Conservation (phyloP, 2,888 invertebrate genomes). For the Abrostola triplasia region DNA sequence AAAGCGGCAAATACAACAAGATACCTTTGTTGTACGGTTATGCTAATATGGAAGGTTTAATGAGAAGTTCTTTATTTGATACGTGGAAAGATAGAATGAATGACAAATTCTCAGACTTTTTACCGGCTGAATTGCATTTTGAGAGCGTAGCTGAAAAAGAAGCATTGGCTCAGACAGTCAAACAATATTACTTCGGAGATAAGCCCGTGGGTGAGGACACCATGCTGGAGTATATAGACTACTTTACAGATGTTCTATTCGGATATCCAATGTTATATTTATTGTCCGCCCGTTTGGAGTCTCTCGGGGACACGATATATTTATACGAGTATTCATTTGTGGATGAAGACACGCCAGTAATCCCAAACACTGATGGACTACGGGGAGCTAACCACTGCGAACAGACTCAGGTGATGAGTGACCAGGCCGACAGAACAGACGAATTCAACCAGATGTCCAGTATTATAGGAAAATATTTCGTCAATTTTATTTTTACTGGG, state of each 20-base stretch:
- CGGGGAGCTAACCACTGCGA: conserved; percentile 62
- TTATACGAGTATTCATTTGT: conserved; percentile 67
- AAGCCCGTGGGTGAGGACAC: conserved; percentile 42
- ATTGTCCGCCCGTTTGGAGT: conserved; percentile 51
- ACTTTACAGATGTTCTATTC: conserved; percentile 72
- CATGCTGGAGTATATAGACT: conserved; percentile 52
- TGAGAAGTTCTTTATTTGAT: conserved; percentile 46
- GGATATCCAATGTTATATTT: conserved; percentile 61
- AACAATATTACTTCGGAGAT: conserved; percentile 67
- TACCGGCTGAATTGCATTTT: conserved; percentile 66
- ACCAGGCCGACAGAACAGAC: conserved; percentile 33
- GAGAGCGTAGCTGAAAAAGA: conserved; percentile 55
- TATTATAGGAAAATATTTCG: conserved; percentile 51
- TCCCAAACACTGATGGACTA: conserved; percentile 52
- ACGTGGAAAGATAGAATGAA: conserved; percentile 61
- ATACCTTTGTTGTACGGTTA: conserved; percentile 61
- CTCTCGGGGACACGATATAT: conserved; percentile 60
- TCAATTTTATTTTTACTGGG: conserved; percentile 59
- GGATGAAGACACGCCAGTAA: conserved; percentile 47
- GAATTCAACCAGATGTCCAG: conserved; percentile 49
- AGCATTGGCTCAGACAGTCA: conserved; percentile 54
- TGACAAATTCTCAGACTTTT: conserved; percentile 61
- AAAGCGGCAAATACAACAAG: conserved; percentile 43
- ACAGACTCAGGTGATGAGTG: conserved; percentile 52
- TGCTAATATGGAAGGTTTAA: conserved; percentile 64